Evolutionary conservation across 2,113 vertebrate species (phyloP).

Genomic region (Protobothrops mucrosquamatus): DNA sequence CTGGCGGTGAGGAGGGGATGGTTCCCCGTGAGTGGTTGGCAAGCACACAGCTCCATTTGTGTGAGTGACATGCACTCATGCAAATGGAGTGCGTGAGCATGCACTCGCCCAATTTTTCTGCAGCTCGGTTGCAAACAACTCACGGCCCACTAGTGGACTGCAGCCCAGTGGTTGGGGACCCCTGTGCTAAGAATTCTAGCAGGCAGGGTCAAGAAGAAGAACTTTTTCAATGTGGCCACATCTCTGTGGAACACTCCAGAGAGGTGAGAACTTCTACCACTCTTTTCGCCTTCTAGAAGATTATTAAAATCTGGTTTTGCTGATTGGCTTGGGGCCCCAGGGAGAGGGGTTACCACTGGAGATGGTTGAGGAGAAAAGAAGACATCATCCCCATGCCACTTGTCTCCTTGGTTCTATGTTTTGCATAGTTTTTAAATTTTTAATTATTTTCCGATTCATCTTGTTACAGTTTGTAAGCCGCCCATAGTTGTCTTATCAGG

Average conservation of each 20-base stretch:
- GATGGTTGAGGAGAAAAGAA: background rate
- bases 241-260: background rate
- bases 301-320: background rate
- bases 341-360: rapidly evolving
- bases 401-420: background rate
- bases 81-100: no score
- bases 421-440: background rate
- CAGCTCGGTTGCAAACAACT: no score
- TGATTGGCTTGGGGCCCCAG: background rate
- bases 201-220: background rate
- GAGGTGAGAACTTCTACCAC: background rate
- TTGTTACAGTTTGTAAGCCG: background rate
- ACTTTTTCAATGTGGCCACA: background rate
- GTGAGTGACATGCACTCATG: no score
- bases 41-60: no score
- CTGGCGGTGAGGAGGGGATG: no score
- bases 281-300: background rate
- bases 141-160: no score
- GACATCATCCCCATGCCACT: background rate
- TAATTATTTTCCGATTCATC: background rate
- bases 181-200: background rate
- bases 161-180: no score
- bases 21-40: no score
- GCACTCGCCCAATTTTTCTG: no score
- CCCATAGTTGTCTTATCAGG: background rate